These are phyloP conservation scores for Ctenochaetus hawaiiensis DNA, from an alignment of 2,797 vertebrate genomes.

Conservation along the genomic window DNA sequence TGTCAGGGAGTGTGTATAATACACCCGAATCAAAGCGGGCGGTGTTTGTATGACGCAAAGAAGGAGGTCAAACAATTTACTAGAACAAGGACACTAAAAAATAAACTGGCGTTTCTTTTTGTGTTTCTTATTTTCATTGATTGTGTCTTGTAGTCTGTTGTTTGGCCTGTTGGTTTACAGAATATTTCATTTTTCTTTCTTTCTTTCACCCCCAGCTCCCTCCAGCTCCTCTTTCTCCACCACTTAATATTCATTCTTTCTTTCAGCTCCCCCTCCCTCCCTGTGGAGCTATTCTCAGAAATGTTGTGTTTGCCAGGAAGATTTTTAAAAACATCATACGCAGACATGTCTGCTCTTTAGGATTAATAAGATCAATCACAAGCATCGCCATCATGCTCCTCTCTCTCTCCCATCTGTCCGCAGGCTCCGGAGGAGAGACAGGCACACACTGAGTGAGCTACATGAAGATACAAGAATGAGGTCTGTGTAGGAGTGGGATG, in stretches of 20 bases:
- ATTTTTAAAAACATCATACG: slow-evolving; percentile 65
- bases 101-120: background rate
- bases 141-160: slow-evolving; percentile 3
- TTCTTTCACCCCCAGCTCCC: background rate
- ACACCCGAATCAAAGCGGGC: slow-evolving; percentile 21
- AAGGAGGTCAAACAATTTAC: slow-evolving; percentile 13
- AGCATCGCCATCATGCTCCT: slow-evolving; percentile 40
- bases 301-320: slow-evolving; percentile 49
- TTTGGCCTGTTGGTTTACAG: background rate
- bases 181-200: background rate
- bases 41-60: slow-evolving; percentile 7
- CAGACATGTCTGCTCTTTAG: slow-evolving; percentile 64
- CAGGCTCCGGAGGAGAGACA: slow-evolving; percentile 30
- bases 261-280: slow-evolving; percentile 11
- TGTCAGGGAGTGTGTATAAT: background rate
- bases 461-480: slow-evolving; percentile 9
- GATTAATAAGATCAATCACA: slow-evolving; percentile 74
- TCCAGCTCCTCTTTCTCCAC: slow-evolving; percentile 16
- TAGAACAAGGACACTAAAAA: slow-evolving; percentile 2
- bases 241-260: slow-evolving; percentile 16
- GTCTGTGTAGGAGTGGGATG: slow-evolving; percentile 7
- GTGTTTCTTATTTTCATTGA: slow-evolving; percentile 1
- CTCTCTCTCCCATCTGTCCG: slow-evolving; percentile 39
- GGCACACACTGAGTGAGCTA: background rate
- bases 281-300: slow-evolving; percentile 44